A percentile compares a stretch with the other conserved stretches of the same genome.
These are phyloP conservation scores for Aporrectodea caliginosa DNA, from an alignment of 1,140 invertebrate genomes.

Conservation along the genomic window DNA sequence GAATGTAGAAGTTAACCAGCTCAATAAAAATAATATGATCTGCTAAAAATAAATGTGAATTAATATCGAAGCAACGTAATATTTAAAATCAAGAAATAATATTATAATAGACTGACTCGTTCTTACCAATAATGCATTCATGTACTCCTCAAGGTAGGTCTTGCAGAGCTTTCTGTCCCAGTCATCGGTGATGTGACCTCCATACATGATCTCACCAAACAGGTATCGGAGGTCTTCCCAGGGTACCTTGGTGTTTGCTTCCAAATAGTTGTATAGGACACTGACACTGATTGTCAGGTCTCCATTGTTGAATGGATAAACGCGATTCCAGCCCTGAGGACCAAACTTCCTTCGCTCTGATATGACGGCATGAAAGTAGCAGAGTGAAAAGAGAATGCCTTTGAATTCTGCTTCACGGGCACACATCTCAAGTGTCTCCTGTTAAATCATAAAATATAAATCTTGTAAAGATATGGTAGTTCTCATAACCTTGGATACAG, in stretches of 20 bases:
- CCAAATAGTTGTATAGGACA: slow-evolving; percentile 91
- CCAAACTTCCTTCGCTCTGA: slow-evolving; percentile 92
- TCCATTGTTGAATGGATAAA: slow-evolving; percentile 61
- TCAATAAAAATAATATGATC: no score
- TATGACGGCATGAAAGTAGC: slow-evolving; percentile 97
- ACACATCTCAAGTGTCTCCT: slow-evolving; percentile 92
- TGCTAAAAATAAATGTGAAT: no score
- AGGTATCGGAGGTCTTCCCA: slow-evolving; percentile 61
- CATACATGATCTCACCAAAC: slow-evolving; percentile 98
- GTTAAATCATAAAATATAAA: slow-evolving; percentile 24
- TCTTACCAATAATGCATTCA: no score
- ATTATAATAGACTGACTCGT: no score
- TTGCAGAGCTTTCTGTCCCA: slow-evolving; percentile 88
- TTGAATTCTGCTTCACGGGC: slow-evolving; percentile 93
- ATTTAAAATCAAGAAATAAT: no score
- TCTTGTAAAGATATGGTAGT: slow-evolving; percentile 88
- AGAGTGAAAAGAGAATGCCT: slow-evolving; percentile 85
- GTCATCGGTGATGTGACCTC: slow-evolving; percentile 95
- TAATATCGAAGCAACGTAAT: no score
- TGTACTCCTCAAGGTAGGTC: slow-evolving; percentile 87
- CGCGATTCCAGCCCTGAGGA: slow-evolving; percentile 86
- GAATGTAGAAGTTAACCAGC: no score
- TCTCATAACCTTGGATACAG: slow-evolving; percentile 69
- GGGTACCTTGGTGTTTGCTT: slow-evolving; percentile 69
- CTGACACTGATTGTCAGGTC: slow-evolving; percentile 91